These are phyloP conservation scores for Cephalopterus ornatus DNA, from an alignment of 2,113 vertebrate genomes.

Conservation along the genomic window DNA sequence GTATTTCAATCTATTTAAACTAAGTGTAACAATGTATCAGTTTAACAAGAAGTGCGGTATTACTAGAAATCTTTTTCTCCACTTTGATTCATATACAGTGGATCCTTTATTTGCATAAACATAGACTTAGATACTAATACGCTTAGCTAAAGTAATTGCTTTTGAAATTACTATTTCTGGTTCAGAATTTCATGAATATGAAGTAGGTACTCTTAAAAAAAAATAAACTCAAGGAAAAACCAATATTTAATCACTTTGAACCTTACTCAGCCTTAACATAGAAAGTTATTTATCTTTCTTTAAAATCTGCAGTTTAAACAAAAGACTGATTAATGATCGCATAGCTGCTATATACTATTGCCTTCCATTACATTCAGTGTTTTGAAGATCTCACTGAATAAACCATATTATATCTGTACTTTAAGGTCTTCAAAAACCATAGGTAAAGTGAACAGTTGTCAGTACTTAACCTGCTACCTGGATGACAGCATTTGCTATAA, in stretches of 20 bases:
- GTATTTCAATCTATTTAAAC: not conserved
- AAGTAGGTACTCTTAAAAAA: not conserved
- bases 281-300: not conserved
- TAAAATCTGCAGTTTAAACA: not conserved
- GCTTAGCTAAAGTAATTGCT: not conserved
- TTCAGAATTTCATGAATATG: not conserved
- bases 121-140: not conserved
- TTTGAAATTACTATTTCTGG: not conserved
- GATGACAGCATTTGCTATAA: not conserved
- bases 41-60: not conserved
- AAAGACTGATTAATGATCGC: not conserved
- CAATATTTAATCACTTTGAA: not conserved
- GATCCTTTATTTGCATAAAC: not conserved
- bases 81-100: not conserved
- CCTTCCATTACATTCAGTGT: not conserved
- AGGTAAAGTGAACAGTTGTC: not conserved
- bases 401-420: not conserved
- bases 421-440: not conserved
- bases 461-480: not conserved
- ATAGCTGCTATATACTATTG: not conserved
- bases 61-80: not conserved
- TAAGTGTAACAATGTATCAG: not conserved
- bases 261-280: not conserved
- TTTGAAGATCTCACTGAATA: not conserved
- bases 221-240: rapidly evolving